A percentile compares a stretch with the other conserved stretches of the same genome.
Conservation (phyloP, 2,888 invertebrate genomes). For the Drosophila rubida region DNA sequence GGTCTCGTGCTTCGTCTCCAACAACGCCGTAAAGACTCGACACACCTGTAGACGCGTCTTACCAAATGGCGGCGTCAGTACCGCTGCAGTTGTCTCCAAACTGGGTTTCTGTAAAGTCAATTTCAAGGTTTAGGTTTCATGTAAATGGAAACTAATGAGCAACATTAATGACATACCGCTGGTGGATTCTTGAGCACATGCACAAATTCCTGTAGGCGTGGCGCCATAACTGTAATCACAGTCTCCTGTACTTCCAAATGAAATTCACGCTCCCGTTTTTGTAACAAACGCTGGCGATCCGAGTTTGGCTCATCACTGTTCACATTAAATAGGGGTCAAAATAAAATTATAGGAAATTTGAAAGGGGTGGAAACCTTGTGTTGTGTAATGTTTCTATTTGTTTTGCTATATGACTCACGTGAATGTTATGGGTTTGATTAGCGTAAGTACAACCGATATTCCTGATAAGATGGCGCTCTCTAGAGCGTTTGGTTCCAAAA, state of each 20-base stretch:
- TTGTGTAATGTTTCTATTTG: neutral
- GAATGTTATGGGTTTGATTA: constrained; percentile 86
- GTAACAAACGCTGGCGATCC: constrained; percentile 79
- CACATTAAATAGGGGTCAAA: neutral
- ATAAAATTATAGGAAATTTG: neutral
- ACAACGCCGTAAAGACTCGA: constrained; percentile 91
- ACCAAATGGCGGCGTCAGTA: constrained; percentile 91
- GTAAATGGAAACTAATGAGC: neutral
- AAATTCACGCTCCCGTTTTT: constrained; percentile 86
- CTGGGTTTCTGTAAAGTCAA: constrained; percentile 86
- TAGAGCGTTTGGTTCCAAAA: constrained; percentile 88
- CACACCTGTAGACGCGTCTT: constrained; percentile 92
- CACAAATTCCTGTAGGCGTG: constrained; percentile 90
- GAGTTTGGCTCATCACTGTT: constrained; percentile 83
- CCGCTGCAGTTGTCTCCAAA: constrained; percentile 89
- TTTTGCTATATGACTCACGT: constrained; percentile 56
- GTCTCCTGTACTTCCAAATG: constrained; percentile 87
- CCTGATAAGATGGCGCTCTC: constrained; percentile 92
- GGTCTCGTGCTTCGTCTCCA: constrained; percentile 90
- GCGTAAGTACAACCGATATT: constrained; percentile 91
- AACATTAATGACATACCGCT: constrained; percentile 85
- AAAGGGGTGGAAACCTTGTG: constrained; percentile 3
- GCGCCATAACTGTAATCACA: constrained; percentile 88
- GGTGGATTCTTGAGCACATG: constrained; percentile 89
- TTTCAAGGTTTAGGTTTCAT: constrained; percentile 3